phyloP scores from a whole-genome alignment of 2,888 invertebrate species.

The Noctua pronuba region DNA sequence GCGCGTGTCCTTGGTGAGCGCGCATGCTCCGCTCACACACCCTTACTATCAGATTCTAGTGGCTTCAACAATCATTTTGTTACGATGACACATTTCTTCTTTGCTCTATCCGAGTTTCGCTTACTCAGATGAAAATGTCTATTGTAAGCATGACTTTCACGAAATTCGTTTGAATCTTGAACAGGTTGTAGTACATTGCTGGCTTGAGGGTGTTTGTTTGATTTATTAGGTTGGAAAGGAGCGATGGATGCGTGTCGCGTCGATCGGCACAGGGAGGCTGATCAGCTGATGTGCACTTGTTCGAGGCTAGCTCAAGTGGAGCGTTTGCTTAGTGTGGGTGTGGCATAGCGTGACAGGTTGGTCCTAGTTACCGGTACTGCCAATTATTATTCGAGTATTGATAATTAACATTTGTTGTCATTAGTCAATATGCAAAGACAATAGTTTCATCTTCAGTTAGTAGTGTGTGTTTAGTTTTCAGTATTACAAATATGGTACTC shows the following conservation, averaged over 20 bases:
- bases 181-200: conserved; percentile 50
- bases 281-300: conserved; percentile 66
- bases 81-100: conserved; percentile 77
- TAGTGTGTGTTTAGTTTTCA: conserved; percentile 4
- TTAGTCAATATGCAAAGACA: conserved; percentile 6
- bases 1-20: conserved; percentile 85
- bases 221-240: conserved; percentile 40
- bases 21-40: conserved; percentile 84
- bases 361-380: conserved; percentile 66
- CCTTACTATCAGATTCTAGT: conserved; percentile 84
- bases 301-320: conserved; percentile 59
- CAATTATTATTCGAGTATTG: conserved; percentile 25
- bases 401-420: conserved; percentile 32
- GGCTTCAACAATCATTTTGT: conserved; percentile 78
- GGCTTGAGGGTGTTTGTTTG: conserved; percentile 31
- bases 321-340: conserved; percentile 73
- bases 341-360: conserved; percentile 78
- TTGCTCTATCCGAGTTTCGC: conserved; percentile 71
- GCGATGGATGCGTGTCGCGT: conserved; percentile 63
- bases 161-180: conserved; percentile 16
- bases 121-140: conserved; percentile 60
- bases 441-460: background rate
- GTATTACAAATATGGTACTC: background rate
- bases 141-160: conserved; percentile 51
- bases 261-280: conserved; percentile 56